These are phyloP conservation scores for human (Homo sapiens) DNA, from an alignment of 2,113 vertebrate species.

Conservation along the genomic window GRCh38 chr6:156649501-156650000, in stretches of 20 bases:
- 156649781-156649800: background rate
- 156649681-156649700: background rate
- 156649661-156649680: fast-evolving
- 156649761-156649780: background rate
- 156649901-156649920: background rate
- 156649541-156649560: too few species aligned
- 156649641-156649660: too few species aligned
- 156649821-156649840: background rate
- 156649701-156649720: background rate
- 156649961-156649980: background rate
- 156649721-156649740: background rate
- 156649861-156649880: fast-evolving
- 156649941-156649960: background rate
- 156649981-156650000: background rate
- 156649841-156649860: too few species aligned
- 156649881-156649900: background rate
- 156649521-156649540: too few species aligned
- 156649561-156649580: too few species aligned
- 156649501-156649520: too few species aligned
- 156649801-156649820: fast-evolving
- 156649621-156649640: too few species aligned
- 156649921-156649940: background rate
- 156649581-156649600: too few species aligned
- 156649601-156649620: too few species aligned
- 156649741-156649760: background rate